phyloP scores from a whole-genome alignment of 2,888 invertebrate species.

The Branchellion lobata region DNA sequence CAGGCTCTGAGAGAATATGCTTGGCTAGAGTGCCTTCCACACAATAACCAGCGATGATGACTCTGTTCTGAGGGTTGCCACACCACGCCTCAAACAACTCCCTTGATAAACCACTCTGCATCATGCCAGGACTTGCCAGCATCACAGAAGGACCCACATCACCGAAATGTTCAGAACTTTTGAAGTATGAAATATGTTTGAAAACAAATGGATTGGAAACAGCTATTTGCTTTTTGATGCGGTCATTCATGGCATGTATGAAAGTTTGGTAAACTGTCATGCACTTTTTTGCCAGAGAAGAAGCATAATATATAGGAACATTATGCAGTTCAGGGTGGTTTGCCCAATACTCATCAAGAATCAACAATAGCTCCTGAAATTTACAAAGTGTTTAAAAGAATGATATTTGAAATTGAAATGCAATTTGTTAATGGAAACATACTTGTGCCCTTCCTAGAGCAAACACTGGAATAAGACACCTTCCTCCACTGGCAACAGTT shows the following conservation, averaged over 20 bases:
- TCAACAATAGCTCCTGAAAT: slow-evolving; percentile 76
- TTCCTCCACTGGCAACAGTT: slow-evolving; percentile 92
- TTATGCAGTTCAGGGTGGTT: slow-evolving; percentile 94
- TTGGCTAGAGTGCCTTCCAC: slow-evolving; percentile 67
- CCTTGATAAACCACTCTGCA: slow-evolving; percentile 94
- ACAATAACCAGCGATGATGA: slow-evolving; percentile 87
- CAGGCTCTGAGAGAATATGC: slow-evolving; percentile 91
- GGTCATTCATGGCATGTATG: slow-evolving; percentile 98
- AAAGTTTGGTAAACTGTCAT: slow-evolving; percentile 99
- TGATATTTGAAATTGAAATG: no score
- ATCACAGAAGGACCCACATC: slow-evolving; percentile 99
- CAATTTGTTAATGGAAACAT: no score
- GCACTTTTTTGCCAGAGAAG: slow-evolving; percentile 96
- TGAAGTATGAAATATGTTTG: slow-evolving; percentile 76
- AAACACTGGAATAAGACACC: slow-evolving; percentile 97
- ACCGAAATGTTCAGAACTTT: slow-evolving; percentile 97
- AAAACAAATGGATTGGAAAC: slow-evolving; percentile 98
- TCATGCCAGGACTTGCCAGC: slow-evolving; percentile 99
- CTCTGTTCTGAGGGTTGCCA: slow-evolving; percentile 94
- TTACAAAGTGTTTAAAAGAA: no score
- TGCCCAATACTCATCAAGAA: slow-evolving; percentile 96
- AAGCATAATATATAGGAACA: slow-evolving; percentile 98
- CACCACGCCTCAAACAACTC: slow-evolving; percentile 99
- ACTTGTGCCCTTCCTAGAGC: slow-evolving; percentile 82
- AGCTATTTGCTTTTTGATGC: slow-evolving; percentile 90